Percentiles rank a stretch among this genome's conserved stretches.
phyloP scores from a whole-genome alignment of 2,888 invertebrate genomes.

The Minunthozetes semirufus region DNA sequence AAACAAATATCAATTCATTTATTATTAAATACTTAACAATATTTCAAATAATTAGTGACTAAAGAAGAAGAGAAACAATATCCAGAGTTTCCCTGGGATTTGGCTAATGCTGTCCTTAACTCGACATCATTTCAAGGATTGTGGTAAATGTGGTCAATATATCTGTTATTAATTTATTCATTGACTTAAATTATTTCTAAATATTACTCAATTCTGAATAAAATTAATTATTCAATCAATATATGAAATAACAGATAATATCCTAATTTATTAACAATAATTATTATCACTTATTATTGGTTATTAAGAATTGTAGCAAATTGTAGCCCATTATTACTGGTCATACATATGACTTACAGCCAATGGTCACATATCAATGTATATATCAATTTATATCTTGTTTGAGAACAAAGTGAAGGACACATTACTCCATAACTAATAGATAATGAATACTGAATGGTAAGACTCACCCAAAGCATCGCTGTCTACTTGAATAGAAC shows the following conservation, averaged over 20 bases:
- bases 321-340: too few species aligned
- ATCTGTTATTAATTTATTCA: neutral
- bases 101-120: slow-evolving; percentile 39
- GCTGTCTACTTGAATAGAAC: slow-evolving; percentile 72
- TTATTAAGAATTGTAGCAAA: too few species aligned
- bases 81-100: slow-evolving; percentile 42
- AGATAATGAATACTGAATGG: neutral
- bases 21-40: neutral
- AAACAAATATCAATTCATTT: too few species aligned
- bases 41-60: neutral
- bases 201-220: neutral
- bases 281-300: too few species aligned
- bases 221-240: neutral
- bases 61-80: slow-evolving; percentile 34
- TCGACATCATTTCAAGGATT: slow-evolving; percentile 36
- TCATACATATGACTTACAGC: too few species aligned
- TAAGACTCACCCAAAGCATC: slow-evolving; percentile 75
- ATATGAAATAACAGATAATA: neutral
- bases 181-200: slow-evolving; percentile 7
- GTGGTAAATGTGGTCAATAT: slow-evolving; percentile 8
- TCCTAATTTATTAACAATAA: too few species aligned
- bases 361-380: too few species aligned
- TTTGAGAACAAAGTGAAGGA: too few species aligned
- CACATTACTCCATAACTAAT: too few species aligned
- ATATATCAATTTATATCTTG: too few species aligned